Evolutionary conservation across 2,113 vertebrate species (phyloP), one percentile per base, ranked within the genome.

Genomic region (Cheirogaleus medius): DNA sequence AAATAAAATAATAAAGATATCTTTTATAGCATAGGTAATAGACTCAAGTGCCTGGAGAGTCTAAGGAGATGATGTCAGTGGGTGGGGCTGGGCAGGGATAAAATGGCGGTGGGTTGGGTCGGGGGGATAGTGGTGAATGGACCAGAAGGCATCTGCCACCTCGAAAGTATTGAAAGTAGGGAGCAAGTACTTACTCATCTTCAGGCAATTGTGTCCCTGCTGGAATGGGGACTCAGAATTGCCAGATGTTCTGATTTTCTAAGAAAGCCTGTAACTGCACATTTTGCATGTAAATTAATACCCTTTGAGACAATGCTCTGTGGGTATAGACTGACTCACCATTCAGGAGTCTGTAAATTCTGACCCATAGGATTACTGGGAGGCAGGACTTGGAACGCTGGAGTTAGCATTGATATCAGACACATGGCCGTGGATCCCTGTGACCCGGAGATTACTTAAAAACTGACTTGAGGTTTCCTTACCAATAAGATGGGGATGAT

Each of bases 1-100:
- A 90, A 66, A 85, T 83, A 74, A 92, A 86, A 73, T 87, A 47
- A 88, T 86, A 64, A 92, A 86, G 44, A 18, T 29, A 42, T 7
- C 5, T 39, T n/a, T 64, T 76, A 87, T 14, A 56, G 39, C 11
- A 13, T 4, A 81, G 7, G 12, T 78, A 13, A 23, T 25, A 68
- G 34, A 10, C 68, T 68, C 42, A 68, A 56, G 37, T 58, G 29
- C 2, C 29, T 69, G n/a, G 21, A 60, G 58, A 80, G 18, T 44
- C 60, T 84, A 17, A 0, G 23, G 29, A 80, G 12, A 81, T 66
- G 37, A 76, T 71, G 15, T 8, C 21, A 78, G 1, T n/a, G 25
- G 32, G 8, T 54, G 2, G 88, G 37, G 23, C 6, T 42, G 12
- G 49, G 20, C 8, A 58, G 80, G 52, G 29, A 56, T 89, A 91